Evolutionary conservation across 2,113 vertebrate genomes (phyloP).

Genomic region (Coracopsis vasa): DNA sequence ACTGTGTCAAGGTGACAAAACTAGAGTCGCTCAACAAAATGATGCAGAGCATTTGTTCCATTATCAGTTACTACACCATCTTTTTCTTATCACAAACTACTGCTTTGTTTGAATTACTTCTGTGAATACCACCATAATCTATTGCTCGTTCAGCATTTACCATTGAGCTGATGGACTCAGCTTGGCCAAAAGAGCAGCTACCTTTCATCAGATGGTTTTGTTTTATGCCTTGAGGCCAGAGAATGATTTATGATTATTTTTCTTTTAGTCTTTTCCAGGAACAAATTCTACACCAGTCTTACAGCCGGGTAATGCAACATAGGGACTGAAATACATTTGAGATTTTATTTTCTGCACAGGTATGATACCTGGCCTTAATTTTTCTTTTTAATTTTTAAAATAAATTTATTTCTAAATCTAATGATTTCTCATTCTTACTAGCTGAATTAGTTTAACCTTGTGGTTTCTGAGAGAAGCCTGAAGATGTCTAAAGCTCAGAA

Average conservation of each 20-base stretch:
- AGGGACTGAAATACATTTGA: not conserved
- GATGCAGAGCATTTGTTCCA: not conserved
- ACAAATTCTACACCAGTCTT: constrained; percentile 50
- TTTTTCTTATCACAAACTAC: not conserved
- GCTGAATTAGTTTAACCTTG: not conserved
- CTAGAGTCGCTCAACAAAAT: not conserved
- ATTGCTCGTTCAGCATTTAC: constrained; percentile 14
- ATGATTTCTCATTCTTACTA: not conserved
- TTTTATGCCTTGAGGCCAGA: constrained; percentile 46
- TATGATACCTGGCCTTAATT: not conserved
- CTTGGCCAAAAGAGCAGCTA: not conserved
- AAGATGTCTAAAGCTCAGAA: not conserved
- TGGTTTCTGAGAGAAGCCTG: not conserved
- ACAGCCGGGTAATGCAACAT: not conserved
- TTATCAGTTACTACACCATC: not conserved
- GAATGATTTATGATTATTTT: constrained; percentile 37
- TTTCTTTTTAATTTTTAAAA: not conserved
- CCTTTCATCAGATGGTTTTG: constrained; percentile 3
- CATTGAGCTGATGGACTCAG: constrained; percentile 34
- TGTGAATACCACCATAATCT: constrained; percentile 32
- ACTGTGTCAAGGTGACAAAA: not conserved
- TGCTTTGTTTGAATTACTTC: constrained; percentile 36
- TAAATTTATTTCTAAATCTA: not conserved
- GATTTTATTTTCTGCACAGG: constrained; percentile 29
- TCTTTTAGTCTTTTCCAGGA: constrained; percentile 45